Evolutionary conservation across 2,797 vertebrate species (phyloP), one percentile per base, ranked within the genome.

Genomic region (Choloepus didactylus): DNA sequence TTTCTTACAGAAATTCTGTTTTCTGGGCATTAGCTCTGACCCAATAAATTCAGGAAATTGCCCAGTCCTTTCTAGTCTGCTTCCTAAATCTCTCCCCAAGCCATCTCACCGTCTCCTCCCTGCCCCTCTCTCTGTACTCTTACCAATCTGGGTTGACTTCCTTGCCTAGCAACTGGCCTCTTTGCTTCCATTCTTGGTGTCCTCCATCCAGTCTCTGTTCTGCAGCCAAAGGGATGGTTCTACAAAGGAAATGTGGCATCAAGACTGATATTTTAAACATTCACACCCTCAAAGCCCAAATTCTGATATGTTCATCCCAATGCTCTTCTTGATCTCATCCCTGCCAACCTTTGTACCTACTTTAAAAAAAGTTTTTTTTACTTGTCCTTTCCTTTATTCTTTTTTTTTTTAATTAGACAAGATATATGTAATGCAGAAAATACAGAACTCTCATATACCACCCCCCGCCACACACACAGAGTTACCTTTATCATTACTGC

Each of bases 1-100:
- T 77, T 88, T 91, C 44, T 72, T 70, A 82, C 85, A 82, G 51
- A 85, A 18, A 29, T 49, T 90, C 49, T 72, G 29, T 31, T 62
- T 93, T 44, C 69, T 41, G 83, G 69, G 31, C n/a, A 87, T 77
- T 2, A 59, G 9, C 59, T 91, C 35, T n/a, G 73, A 66, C 29
- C 23, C 29, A 5, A 5, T 35, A 44, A 66, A 35, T 93, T 77
- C 54, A 72, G 8, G 2, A 72, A 59, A 27, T 77, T 72, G 87
- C 35, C 49, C 38, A 3, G 31, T 29, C 31, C 88, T 85, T 80
- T 77, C 21, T 23, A 59, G 49, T 62, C 31, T 14, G 51, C 29
- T 56, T 15, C 46, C 87, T n/a, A 6, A 70, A 3, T 21, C 0
- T 49, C 12, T 62, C 44, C 54, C 16, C 41, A 38, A 35, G 15